A percentile compares a stretch with the other conserved stretches of the same genome.
Conservation (phyloP, 2,113 vertebrate genomes). For the Rhinichthys klamathensis region DNA sequence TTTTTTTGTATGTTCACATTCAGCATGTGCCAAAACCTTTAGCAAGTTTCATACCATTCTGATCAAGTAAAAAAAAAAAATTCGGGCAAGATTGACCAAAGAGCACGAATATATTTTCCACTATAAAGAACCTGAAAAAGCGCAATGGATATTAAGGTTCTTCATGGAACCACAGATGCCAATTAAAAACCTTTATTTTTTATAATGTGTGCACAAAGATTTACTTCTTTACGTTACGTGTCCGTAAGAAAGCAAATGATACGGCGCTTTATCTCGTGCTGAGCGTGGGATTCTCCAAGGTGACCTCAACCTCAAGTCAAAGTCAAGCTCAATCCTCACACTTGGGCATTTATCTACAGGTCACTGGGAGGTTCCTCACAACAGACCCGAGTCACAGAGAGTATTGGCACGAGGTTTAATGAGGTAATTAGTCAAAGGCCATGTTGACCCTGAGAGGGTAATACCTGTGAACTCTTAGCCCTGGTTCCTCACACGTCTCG, state of each 20-base stretch:
- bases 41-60: no score
- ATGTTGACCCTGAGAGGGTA: slow-evolving; percentile 70
- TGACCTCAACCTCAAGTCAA: slow-evolving; percentile 9
- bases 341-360: neutral
- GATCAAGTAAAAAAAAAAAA: no score
- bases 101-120: no score
- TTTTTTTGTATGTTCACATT: no score
- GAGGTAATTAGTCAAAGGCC: slow-evolving; percentile 80
- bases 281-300: neutral
- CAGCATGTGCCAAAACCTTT: no score
- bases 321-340: slow-evolving; percentile 18
- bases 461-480: slow-evolving; percentile 78
- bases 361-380: slow-evolving; percentile 28
- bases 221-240: neutral
- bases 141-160: neutral
- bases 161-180: neutral
- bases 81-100: no score
- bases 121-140: no score
- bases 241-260: neutral
- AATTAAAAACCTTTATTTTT: neutral
- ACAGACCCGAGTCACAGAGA: slow-evolving; percentile 59
- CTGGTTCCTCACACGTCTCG: slow-evolving; percentile 68
- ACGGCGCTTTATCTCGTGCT: neutral
- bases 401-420: slow-evolving; percentile 73
- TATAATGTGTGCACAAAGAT: neutral